Base-by-base conservation (phyloP, 2,113 vertebrate genomes). In the Falcunculus frontatus region DNA sequence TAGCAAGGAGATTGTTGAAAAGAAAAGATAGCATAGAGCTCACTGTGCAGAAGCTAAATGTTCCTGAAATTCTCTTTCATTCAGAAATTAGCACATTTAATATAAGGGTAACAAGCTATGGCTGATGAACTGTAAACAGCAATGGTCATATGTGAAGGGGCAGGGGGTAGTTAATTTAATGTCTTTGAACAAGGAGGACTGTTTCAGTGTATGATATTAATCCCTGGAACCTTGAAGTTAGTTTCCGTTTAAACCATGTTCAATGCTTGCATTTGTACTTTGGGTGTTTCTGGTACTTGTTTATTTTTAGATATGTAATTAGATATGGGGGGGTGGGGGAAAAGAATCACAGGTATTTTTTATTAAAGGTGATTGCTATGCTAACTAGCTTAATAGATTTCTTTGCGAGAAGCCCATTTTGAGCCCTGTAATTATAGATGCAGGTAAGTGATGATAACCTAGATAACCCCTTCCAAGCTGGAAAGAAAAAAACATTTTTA, bases 251-350 rank as follows among this genome's bases (percentile, higher is more conserved):
- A 70, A 93, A 30, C 26, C 17, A 1, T 59, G 17, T 53, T 90
- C 2, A 4, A 16, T 78, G 21, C 47, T 30, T 87, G 15, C 11
- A 10, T 90, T 72, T 72, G 25, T 67, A 39, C 42, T 46, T n/a
- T 6, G 14, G 7, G 7, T 70, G 14, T 68, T 83, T 73, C 47
- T 63, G 29, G 17, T 85, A 16, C 9, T 56, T 68, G 5, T 16
- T 82, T 68, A 33, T 42, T 82, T 78, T 72, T 47, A 60, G 53
- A 68, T 9, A 5, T 1, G 0, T 70, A 50, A 8, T 50, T 84
- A 55, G 26, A 6, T 53, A 9, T n/a, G n/a, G 29, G 7, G 3
- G 7, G 1, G 0, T 76, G 3, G 7, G 3, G 3, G 23, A 18
- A 39, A 5, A 52, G 10, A 76, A 53, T 22, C 16, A 27, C 12